A percentile compares a stretch with the other conserved stretches of the same genome.
phyloP scores from a whole-genome alignment of 2,888 invertebrate genomes.

The Myopa testacea region DNA sequence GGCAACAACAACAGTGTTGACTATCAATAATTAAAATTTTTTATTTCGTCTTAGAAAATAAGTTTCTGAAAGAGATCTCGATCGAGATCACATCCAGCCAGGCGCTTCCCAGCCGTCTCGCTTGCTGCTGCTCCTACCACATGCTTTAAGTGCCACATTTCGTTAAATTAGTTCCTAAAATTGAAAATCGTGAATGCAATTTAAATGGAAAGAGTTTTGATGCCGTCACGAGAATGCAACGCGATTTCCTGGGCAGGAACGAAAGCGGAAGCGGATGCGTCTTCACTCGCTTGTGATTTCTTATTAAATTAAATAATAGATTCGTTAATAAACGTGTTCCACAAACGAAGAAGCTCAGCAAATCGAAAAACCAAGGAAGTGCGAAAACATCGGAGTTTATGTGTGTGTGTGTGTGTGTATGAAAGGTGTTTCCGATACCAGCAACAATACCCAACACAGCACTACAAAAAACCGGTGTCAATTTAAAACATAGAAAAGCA shows the following conservation, averaged over 20 bases:
- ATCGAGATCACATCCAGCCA: not conserved
- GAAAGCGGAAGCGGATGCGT: not conserved
- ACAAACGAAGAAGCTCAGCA: not conserved
- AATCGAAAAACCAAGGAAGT: not conserved
- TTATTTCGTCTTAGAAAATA: not conserved
- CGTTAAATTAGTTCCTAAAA: conserved; percentile 25
- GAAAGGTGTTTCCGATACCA: not conserved
- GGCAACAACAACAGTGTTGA: not conserved
- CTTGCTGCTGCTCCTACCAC: no score
- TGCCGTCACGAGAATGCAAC: not conserved
- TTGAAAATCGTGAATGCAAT: conserved; percentile 32
- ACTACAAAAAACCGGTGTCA: not conserved
- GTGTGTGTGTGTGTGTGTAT: not conserved
- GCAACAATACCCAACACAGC: not conserved
- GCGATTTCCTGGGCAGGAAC: not conserved
- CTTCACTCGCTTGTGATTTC: not conserved
- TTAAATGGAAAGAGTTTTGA: not conserved
- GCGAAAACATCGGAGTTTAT: not conserved
- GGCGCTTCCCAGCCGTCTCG: not conserved
- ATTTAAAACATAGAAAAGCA: conserved; percentile 13
- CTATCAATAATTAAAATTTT: conserved; percentile 1
- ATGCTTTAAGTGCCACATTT: not conserved
- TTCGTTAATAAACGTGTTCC: conserved; percentile 33
- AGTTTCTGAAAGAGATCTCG: not conserved
- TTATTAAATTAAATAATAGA: conserved; percentile 19